Evolutionary conservation across 2,888 invertebrate species (phyloP), one percentile per base, ranked within the genome.

Genomic region (Spodoptera exigua): DNA sequence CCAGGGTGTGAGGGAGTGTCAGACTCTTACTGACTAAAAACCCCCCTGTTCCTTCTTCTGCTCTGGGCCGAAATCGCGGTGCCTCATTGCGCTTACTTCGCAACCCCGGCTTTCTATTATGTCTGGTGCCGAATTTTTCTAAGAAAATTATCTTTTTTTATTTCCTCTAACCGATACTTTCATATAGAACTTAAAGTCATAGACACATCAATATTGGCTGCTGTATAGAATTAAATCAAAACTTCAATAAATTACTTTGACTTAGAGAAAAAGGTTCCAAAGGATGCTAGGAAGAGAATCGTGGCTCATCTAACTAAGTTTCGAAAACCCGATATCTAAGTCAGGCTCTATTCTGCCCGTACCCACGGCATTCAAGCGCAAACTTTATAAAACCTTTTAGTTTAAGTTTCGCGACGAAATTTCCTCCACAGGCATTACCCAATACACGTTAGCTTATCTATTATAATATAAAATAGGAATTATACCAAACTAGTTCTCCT

Each of bases 391-490:
- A 72, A 74, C 70, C 70, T 72, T 72, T 74, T 62, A 72, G 59
- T 70, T 69, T 58, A 69, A 72, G 64, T 78, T 78, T 68, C 40
- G 35, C 60, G 57, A 74, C 63, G 64, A 69, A 76, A 79, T 74
- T 74, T 78, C 57, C 67, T 67, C 60, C 73, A 62, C 54, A 68
- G 63, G 66, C 70, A 60, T 68, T 72, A 69, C 63, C 39, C 72
- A 60, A 81, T 76, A 79, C 70, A 78, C 73, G 71, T 68, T 67
- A 66, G 66, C 79, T 81, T 83, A 81, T 81, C 84, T 82, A 75
- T 79, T 83, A 69, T 75, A 78, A 78, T 80, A 78, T 76, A 74
- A 80, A 79, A 81, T 75, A 81, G 75, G 78, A 82, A 82, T 84
- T 81, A 82, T 76, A 68, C 41, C 55, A 67, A 73, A 76, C 79